Evolutionary conservation across 1,140 invertebrate species (phyloP).

Genomic region (Drosophila lini): DNA sequence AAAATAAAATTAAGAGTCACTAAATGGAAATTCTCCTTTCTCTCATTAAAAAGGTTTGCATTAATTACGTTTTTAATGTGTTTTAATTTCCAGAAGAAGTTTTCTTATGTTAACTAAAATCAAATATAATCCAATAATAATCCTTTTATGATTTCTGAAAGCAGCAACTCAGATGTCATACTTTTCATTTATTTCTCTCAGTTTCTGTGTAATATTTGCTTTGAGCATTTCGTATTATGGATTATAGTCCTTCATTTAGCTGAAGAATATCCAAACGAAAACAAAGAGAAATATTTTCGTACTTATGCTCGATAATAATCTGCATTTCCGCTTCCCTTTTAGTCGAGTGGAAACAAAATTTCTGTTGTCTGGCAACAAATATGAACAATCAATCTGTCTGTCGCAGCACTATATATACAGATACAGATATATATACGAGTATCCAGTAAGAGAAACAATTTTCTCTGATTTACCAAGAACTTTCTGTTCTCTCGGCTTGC

Average conservation of each 20-base stretch:
- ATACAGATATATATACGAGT: conserved; percentile 5
- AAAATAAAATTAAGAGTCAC: conserved; percentile 7
- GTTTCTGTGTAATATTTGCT: no score
- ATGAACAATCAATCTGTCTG: conserved; percentile 50
- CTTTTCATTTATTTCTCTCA: no score
- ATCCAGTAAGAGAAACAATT: conserved; percentile 4
- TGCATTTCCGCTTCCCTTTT: conserved; percentile 30
- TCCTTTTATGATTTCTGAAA: background rate
- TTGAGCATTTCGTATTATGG: background rate
- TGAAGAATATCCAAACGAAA: background rate
- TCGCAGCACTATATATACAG: background rate
- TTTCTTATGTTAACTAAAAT: background rate
- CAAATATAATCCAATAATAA: background rate
- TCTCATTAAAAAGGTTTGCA: background rate
- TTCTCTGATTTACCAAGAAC: conserved; percentile 12
- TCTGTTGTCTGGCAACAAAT: conserved; percentile 50
- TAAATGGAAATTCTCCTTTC: background rate
- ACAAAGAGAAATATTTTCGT: conserved; percentile 28
- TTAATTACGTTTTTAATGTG: background rate
- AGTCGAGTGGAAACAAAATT: conserved; percentile 32
- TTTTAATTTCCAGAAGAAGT: background rate
- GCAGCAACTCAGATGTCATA: background rate
- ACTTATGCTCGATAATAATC: conserved; percentile 25
- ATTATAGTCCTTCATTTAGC: background rate
- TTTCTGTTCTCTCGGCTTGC: conserved; percentile 3